Conservation (phyloP, 2,888 invertebrate species). For the Heliconius erato region DNA sequence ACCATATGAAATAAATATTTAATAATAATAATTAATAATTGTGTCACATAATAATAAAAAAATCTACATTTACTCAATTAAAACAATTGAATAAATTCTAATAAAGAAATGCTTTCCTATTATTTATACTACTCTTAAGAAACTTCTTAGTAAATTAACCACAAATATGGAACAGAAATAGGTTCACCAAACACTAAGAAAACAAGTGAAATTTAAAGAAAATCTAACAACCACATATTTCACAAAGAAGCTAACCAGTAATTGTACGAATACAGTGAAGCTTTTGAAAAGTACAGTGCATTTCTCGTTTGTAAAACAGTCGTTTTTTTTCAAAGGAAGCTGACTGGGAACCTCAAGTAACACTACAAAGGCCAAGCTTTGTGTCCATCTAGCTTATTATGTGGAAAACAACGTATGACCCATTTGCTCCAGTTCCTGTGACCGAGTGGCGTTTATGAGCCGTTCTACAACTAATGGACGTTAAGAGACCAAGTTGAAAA, state of each 20-base stretch:
- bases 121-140: not conserved
- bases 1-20: too few relatives aligned
- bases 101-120: not conserved
- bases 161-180: not conserved
- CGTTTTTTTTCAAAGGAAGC: constrained; percentile 44
- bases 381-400: constrained; percentile 51
- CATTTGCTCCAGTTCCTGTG: constrained; percentile 47
- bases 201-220: constrained; percentile 2
- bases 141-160: not conserved
- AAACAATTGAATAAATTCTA: not conserved
- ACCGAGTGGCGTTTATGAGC: constrained; percentile 40
- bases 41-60: too few relatives aligned
- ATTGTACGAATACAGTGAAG: constrained; percentile 20
- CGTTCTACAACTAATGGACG: constrained; percentile 41
- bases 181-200: not conserved
- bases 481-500: constrained; percentile 39
- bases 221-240: not conserved
- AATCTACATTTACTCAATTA: too few relatives aligned
- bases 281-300: constrained; percentile 16
- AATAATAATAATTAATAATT: too few relatives aligned
- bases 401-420: constrained; percentile 51
- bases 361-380: constrained; percentile 49
- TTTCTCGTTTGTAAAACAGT: constrained; percentile 23
- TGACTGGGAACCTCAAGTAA: constrained; percentile 43
- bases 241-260: constrained; percentile 22